A percentile compares a stretch with the other conserved stretches of the same genome.
Evolutionary conservation across 2,888 invertebrate species (phyloP).

Genomic region (Patella ulyssiponensis): DNA sequence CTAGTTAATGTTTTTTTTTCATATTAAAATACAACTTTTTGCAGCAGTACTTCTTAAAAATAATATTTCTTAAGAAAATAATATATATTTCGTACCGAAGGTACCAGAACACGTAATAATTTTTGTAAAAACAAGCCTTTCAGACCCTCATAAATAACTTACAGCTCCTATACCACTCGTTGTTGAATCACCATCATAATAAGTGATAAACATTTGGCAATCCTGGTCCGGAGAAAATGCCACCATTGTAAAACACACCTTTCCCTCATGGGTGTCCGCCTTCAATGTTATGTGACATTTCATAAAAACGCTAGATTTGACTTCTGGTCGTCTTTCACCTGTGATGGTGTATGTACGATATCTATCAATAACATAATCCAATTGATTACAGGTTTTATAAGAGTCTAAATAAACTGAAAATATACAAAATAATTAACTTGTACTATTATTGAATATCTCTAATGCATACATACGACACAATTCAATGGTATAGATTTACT

Average conservation of each 20-base stretch:
- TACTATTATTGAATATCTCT: too few species aligned
- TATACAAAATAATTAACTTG: not conserved
- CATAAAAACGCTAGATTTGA: not conserved
- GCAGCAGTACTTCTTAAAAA: too few species aligned
- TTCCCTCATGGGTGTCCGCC: not conserved
- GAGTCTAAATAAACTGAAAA: slow-evolving; percentile 4
- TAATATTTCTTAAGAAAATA: too few species aligned
- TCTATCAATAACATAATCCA: not conserved
- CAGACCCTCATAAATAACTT: not conserved
- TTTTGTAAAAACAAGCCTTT: too few species aligned
- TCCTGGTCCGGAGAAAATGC: not conserved
- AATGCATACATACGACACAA: too few species aligned
- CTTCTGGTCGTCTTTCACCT: not conserved
- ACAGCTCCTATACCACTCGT: not conserved
- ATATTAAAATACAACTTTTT: too few species aligned
- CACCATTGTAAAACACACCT: not conserved
- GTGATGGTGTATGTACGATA: not conserved
- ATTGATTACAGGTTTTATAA: not conserved
- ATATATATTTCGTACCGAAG: too few species aligned
- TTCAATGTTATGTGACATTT: slow-evolving; percentile 2
- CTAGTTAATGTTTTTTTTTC: too few species aligned
- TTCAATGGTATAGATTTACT: too few species aligned
- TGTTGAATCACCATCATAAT: not conserved
- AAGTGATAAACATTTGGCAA: not conserved
- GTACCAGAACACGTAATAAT: too few species aligned